Evolutionary conservation across 2,113 vertebrate genomes (phyloP).

Genomic region (Oceanodroma tethys): DNA sequence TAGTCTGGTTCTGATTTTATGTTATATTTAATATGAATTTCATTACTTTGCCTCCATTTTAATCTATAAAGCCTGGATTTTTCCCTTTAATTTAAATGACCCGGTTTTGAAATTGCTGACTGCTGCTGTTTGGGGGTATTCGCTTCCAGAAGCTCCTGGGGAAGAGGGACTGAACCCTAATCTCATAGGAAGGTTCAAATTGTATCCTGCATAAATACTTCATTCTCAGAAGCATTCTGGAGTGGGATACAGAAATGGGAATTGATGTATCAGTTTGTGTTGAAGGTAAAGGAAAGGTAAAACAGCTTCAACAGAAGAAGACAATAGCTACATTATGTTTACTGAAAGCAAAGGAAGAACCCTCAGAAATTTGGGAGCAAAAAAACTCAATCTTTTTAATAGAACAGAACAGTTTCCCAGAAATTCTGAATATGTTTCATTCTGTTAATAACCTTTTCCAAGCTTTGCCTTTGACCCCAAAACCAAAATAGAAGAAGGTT

Average conservation of each 20-base stretch:
- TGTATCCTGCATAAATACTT: neutral
- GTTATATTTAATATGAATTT: neutral
- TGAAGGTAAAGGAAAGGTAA: neutral
- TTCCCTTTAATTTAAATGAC: neutral
- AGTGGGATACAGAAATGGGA: neutral
- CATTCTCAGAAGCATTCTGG: neutral
- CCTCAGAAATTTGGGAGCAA: neutral
- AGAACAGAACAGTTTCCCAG: neutral
- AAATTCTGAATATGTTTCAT: neutral
- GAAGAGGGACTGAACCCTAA: neutral
- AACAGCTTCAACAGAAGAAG: neutral
- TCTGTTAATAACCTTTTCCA: neutral
- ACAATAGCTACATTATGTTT: neutral
- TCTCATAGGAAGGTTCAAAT: neutral
- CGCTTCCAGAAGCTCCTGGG: neutral
- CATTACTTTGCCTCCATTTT: neutral
- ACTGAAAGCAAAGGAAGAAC: neutral
- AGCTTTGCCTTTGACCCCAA: neutral
- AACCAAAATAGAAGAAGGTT: neutral
- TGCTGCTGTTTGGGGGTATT: neutral
- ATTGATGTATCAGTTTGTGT: neutral
- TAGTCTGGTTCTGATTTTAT: neutral
- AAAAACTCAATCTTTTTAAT: neutral
- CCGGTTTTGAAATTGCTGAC: neutral
- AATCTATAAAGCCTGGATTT: neutral